Conservation (phyloP, 1,140 invertebrate species). For the Apis cerana region DNA sequence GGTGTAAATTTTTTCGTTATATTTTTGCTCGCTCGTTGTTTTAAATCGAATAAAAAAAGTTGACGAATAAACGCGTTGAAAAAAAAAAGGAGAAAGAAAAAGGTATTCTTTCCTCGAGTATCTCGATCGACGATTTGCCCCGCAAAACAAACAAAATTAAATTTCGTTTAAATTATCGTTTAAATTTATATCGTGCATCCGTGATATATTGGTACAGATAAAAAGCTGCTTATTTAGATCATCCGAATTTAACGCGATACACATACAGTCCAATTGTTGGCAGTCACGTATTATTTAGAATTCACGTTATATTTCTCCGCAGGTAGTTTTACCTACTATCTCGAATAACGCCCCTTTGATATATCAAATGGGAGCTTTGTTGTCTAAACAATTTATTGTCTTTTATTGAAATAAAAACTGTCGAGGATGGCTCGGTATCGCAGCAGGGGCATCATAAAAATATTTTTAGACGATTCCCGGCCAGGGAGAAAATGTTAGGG, state of each 20-base stretch:
- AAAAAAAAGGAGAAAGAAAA: too few species aligned
- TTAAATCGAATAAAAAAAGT: too few species aligned
- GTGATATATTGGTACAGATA: neutral
- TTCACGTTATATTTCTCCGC: neutral
- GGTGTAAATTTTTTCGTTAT: too few species aligned
- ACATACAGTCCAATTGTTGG: neutral
- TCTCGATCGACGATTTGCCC: neutral
- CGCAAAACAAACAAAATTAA: neutral
- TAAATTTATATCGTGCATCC: neutral
- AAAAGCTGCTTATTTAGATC: neutral
- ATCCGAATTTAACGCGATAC: neutral
- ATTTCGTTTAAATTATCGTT: neutral
- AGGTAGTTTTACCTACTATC: neutral
- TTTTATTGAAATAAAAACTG: conserved; percentile 20
- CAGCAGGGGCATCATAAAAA: conserved; percentile 80
- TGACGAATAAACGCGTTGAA: too few species aligned
- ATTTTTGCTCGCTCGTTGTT: too few species aligned
- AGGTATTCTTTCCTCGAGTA: neutral
- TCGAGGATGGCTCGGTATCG: conserved; percentile 53
- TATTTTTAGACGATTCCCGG: conserved; percentile 76
- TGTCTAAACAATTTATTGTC: conserved; percentile 15
- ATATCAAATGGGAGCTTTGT: neutral
- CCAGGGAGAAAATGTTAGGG: conserved; percentile 58
- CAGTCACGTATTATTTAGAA: neutral
- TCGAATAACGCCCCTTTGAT: neutral